phyloP scores from a whole-genome alignment of 2,797 vertebrate genomes.

The Thamnophis elegans region DNA sequence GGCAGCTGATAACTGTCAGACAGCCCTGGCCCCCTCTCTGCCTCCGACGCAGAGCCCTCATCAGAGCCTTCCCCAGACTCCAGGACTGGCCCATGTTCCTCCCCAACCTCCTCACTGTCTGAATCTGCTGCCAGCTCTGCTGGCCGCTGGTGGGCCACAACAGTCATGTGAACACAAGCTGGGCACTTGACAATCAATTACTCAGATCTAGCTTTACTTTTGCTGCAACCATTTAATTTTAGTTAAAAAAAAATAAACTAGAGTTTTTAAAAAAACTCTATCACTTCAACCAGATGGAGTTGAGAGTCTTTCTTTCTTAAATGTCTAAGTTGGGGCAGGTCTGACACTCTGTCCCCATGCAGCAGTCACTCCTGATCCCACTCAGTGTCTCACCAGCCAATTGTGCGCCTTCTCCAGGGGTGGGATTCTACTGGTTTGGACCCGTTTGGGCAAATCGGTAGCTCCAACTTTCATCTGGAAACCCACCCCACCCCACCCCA shows the following conservation, averaged over 20 bases:
- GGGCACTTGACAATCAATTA: not conserved
- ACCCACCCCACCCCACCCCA: too few relatives aligned
- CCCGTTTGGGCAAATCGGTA: too few relatives aligned
- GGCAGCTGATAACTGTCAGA: too few relatives aligned
- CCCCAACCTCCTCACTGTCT: too few relatives aligned
- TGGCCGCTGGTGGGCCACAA: too few relatives aligned
- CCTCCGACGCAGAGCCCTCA: too few relatives aligned
- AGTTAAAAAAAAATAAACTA: not conserved
- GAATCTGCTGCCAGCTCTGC: too few relatives aligned
- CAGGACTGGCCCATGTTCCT: too few relatives aligned
- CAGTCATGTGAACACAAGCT: not conserved
- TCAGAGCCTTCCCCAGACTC: too few relatives aligned
- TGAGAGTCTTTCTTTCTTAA: not conserved
- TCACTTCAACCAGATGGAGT: not conserved
- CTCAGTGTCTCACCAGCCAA: not conserved
- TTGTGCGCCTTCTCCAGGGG: not conserved
- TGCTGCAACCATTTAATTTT: not conserved
- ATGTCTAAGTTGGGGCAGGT: not conserved
- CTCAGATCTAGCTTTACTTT: not conserved
- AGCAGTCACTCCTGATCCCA: not conserved
- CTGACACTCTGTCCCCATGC: not conserved
- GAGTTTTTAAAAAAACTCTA: not conserved
- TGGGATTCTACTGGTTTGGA: too few relatives aligned
- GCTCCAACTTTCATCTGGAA: too few relatives aligned
- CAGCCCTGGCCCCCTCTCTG: too few relatives aligned